phyloP scores from a whole-genome alignment of 2,113 vertebrate species.

The Tricholaema leucomelas region DNA sequence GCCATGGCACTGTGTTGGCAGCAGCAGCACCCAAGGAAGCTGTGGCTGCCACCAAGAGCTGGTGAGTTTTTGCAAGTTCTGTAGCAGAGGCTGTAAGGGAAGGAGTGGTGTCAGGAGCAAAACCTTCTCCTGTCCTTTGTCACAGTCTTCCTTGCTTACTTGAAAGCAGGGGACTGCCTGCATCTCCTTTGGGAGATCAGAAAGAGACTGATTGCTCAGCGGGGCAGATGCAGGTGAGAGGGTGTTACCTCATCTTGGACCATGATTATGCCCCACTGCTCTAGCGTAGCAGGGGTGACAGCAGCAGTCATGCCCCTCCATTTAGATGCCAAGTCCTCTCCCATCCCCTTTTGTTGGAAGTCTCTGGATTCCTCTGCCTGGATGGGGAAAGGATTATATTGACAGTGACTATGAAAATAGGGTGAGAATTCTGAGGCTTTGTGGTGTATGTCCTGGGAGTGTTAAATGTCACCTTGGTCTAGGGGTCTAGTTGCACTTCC shows the following conservation, averaged over 20 bases:
- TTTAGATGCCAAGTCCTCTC: not conserved
- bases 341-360: not conserved
- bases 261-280: not conserved
- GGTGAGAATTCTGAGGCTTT: not conserved
- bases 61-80: not conserved
- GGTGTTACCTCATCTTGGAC: not conserved
- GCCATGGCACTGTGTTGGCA: accelerated
- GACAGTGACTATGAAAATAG: not conserved
- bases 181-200: accelerated
- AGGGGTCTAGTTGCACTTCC: not conserved
- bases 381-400: not conserved
- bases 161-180: not conserved
- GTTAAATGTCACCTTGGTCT: not conserved
- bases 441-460: not conserved
- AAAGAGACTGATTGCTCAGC: not conserved
- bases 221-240: not conserved
- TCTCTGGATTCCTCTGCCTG: accelerated
- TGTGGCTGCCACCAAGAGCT: accelerated
- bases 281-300: not conserved
- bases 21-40: accelerated
- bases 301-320: not conserved
- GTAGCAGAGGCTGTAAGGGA: no score
- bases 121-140: not conserved
- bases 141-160: not conserved
- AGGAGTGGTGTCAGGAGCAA: accelerated